Conservation (phyloP, 2,888 invertebrate species). For the Scaptomyza caliginosa region DNA sequence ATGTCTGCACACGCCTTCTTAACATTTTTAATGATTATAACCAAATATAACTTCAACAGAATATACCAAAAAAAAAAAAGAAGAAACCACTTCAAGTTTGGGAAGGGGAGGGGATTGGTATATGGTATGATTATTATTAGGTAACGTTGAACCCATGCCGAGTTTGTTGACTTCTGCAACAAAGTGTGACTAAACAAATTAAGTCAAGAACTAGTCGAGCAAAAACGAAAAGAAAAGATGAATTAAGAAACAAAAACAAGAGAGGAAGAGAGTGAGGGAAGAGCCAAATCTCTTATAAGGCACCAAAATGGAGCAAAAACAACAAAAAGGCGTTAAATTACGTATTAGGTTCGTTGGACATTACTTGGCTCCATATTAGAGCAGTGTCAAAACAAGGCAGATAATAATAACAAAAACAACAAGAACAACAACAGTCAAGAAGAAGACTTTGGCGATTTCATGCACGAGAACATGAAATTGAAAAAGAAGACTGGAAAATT, state of each 20-base stretch:
- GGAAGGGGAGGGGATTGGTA: background rate
- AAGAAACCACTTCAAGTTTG: slow-evolving; percentile 2
- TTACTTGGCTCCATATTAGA: slow-evolving; percentile 21
- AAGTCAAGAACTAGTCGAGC: slow-evolving; percentile 57
- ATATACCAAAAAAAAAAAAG: background rate
- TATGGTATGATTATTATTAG: slow-evolving; percentile 48
- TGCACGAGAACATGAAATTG: slow-evolving; percentile 61
- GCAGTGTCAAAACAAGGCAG: slow-evolving; percentile 58
- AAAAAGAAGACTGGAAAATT: slow-evolving; percentile 53
- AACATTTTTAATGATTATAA: slow-evolving; percentile 58
- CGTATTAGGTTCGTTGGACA: slow-evolving; percentile 57
- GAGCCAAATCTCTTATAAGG: slow-evolving; percentile 41
- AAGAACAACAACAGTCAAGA: slow-evolving; percentile 16
- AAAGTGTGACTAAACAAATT: slow-evolving; percentile 78
- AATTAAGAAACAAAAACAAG: slow-evolving; percentile 26
- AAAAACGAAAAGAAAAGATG: slow-evolving; percentile 13
- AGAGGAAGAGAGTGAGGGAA: slow-evolving; percentile 12
- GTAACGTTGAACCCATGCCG: slow-evolving; percentile 67
- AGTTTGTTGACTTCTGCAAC: slow-evolving; percentile 78
- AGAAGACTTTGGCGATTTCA: slow-evolving; percentile 50
- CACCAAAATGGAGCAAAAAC: slow-evolving; percentile 28
- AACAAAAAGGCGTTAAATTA: slow-evolving; percentile 67
- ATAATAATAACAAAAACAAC: slow-evolving; percentile 38
- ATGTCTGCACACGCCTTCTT: slow-evolving; percentile 44
- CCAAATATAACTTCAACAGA: slow-evolving; percentile 39